Evolutionary conservation across 2,113 vertebrate species (phyloP).

Genomic region (Cepphus grylle): DNA sequence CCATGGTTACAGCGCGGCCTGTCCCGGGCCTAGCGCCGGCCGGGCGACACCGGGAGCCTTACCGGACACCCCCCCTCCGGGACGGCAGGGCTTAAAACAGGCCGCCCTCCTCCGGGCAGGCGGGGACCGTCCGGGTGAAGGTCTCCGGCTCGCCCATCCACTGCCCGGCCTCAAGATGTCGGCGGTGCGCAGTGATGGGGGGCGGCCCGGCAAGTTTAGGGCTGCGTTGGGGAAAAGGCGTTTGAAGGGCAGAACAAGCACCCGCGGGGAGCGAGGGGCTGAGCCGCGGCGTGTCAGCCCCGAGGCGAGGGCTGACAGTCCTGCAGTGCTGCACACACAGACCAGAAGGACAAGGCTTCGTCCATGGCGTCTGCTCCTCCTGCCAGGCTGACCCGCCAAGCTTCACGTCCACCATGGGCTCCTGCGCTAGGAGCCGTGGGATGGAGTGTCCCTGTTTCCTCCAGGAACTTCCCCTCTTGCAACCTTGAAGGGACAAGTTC

Average conservation of each 20-base stretch:
- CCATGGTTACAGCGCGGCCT: background rate
- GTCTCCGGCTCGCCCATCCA: background rate
- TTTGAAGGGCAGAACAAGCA: background rate
- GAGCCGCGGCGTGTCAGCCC: background rate
- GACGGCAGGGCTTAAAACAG: background rate
- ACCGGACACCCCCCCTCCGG: no score
- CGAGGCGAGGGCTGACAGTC: background rate
- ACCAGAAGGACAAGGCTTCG: fast-evolving
- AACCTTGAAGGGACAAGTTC: background rate
- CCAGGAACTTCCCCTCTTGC: background rate
- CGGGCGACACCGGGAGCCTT: background rate
- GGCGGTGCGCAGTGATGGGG: background rate
- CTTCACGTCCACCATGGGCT: fast-evolving
- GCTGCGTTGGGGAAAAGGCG: background rate
- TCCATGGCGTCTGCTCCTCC: fast-evolving
- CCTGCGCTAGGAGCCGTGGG: fast-evolving
- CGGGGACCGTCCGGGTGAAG: background rate
- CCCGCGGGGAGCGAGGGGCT: background rate
- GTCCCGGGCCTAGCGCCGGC: background rate
- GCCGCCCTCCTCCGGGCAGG: no score
- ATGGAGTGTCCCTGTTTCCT: fast-evolving
- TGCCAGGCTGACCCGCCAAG: background rate
- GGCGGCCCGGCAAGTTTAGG: background rate
- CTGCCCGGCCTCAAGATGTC: background rate
- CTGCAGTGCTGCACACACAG: fast-evolving